Evolutionary conservation across 92 coral and sea anemone species (phyloP).

Genomic region (Paramuricea clavata): DNA sequence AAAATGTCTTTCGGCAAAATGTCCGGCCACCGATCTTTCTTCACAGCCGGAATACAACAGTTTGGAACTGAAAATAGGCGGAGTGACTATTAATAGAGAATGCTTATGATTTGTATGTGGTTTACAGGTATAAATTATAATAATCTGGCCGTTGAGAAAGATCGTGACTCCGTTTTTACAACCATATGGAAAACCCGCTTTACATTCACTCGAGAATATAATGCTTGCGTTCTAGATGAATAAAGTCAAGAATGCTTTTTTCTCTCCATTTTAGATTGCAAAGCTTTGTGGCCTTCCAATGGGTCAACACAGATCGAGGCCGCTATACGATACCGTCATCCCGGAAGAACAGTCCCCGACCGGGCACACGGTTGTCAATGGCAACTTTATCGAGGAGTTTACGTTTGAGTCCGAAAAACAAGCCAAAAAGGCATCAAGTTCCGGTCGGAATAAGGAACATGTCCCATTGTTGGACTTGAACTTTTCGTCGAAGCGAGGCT

Average conservation of each 20-base stretch:
- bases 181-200: no score
- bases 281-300: constrained; percentile 1
- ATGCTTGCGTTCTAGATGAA: no score
- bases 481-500: constrained; percentile 38
- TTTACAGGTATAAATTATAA: no score
- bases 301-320: constrained; percentile 47
- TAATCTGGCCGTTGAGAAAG: no score
- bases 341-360: constrained; percentile 20
- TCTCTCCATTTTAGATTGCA: not conserved
- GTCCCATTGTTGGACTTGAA: constrained; percentile 32
- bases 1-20: no score
- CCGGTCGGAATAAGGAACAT: constrained; percentile 35
- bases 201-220: no score
- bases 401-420: not conserved
- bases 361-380: constrained; percentile 11
- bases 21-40: no score
- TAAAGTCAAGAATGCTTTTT: not conserved
- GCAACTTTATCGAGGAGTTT: constrained; percentile 9
- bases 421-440: not conserved
- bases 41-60: no score
- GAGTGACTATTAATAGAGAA: no score
- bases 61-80: no score
- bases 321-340: constrained; percentile 3
- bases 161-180: no score
- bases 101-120: no score